Evolutionary conservation across 2,888 invertebrate species (phyloP), one percentile per base, ranked within the genome.

Genomic region (Tenthredo distinguenda): DNA sequence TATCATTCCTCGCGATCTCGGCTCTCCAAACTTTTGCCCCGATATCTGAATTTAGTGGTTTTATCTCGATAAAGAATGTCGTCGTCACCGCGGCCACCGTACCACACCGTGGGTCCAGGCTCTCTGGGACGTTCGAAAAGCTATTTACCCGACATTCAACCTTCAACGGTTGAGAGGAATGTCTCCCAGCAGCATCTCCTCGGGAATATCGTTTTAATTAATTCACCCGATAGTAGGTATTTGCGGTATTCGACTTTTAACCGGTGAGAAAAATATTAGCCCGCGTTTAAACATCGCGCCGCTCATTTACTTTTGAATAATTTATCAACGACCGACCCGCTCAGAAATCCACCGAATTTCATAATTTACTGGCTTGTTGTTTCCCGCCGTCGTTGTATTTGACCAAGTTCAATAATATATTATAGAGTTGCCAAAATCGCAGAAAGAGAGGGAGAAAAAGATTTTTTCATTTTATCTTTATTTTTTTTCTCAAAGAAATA

Each of bases 21-120:
- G 81, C 58, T 62, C 81, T 37, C 81, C 62, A 81, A 77, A 81
- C 58, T 62, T 62, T 81, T 40, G 15, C 81, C 50, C 81, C 79
- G 81, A 81, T 81, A 81, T 81, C 81, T 81, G 81, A 81, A 81
- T 81, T 81, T 62, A 81, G 81, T 81, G 81, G 81, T 81, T 81
- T 81, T 81, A 81, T 81, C 81, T 81, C 81, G 58, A 31, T 62
- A 40, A 81, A 81, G 81, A 81, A 81, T 81, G 81, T 81, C 81
- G 58, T 62, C 40, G 81, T 62, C 62, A 81, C 62, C 40, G 15
- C 50, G 62, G 58, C 81, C 62, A 55, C 55, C 55, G n/a, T n/a
- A 55, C 55, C 55, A n/a, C 6, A 55, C 55, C n/a, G 55, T n/a
- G 0, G 5, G 18, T 21, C 55, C 55, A 34, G 43, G 21, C 34